These are phyloP conservation scores for Chaetura pelagica DNA, from an alignment of 2,113 vertebrate genomes.

Conservation along the genomic window DNA sequence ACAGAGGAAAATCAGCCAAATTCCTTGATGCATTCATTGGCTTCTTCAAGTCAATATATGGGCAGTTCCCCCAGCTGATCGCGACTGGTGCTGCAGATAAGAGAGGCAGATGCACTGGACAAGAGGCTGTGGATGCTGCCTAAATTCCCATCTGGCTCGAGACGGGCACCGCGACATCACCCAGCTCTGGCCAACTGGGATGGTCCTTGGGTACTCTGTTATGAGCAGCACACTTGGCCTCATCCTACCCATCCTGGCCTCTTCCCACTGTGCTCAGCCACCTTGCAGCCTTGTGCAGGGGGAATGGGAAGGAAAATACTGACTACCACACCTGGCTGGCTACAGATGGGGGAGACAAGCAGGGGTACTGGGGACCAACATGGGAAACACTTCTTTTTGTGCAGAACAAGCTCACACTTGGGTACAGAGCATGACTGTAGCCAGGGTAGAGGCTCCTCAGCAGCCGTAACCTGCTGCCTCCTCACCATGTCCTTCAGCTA, in stretches of 20 bases:
- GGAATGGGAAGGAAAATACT: background rate
- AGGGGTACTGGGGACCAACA: background rate
- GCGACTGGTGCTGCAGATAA: background rate
- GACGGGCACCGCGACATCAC: fast-evolving
- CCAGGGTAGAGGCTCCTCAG: background rate
- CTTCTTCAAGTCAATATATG: background rate
- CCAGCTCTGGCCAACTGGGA: background rate
- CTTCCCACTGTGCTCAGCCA: background rate
- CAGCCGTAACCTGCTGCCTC: background rate
- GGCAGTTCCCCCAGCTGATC: background rate
- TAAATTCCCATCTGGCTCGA: background rate
- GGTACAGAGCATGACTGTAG: background rate
- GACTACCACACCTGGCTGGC: fast-evolving
- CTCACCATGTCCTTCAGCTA: background rate
- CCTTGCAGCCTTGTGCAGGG: background rate
- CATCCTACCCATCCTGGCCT: background rate
- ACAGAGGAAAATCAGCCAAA: background rate
- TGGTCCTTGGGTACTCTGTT: too few relatives aligned
- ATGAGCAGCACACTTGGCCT: background rate
- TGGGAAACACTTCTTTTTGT: background rate
- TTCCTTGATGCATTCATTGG: background rate
- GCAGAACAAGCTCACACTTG: background rate
- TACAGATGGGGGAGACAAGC: background rate
- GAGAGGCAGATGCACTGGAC: background rate
- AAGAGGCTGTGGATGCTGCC: background rate